phyloP scores from a whole-genome alignment of 1,140 invertebrate species.

The Drosophila albomicans region DNA sequence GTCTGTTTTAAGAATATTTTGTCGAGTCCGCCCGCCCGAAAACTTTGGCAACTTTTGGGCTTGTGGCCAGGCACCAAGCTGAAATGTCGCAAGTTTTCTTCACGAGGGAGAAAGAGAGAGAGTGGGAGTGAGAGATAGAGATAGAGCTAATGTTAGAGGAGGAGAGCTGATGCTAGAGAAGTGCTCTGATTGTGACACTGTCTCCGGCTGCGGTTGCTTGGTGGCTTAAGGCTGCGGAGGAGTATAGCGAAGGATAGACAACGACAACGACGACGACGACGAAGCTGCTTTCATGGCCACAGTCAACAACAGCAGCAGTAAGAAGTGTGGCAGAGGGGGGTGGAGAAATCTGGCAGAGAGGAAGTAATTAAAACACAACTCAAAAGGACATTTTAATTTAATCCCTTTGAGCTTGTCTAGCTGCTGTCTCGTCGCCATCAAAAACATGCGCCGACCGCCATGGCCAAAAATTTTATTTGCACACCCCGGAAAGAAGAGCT shows the following conservation, averaged over 20 bases:
- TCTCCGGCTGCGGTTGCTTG: constrained; percentile 38
- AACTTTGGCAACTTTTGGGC: constrained; percentile 48
- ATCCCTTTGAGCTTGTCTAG: constrained; percentile 82
- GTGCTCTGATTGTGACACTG: constrained; percentile 22
- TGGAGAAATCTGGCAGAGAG: constrained; percentile 36
- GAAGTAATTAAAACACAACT: constrained; percentile 83
- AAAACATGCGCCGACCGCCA: constrained; percentile 71
- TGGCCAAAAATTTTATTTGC: constrained; percentile 65
- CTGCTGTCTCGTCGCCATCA: constrained; percentile 81
- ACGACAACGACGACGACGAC: constrained; percentile 17
- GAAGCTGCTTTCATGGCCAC: too few species aligned
- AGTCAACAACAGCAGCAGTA: constrained; percentile 3
- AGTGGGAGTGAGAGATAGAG: too few species aligned
- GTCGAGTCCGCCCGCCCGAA: background rate
- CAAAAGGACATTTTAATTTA: constrained; percentile 83
- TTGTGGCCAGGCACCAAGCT: constrained; percentile 38
- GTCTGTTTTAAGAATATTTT: constrained; percentile 25
- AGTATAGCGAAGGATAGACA: too few species aligned
- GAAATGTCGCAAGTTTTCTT: constrained; percentile 35
- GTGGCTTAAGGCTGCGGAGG: background rate
- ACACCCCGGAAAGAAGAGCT: constrained; percentile 37
- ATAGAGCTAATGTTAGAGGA: too few species aligned
- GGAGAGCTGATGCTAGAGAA: background rate
- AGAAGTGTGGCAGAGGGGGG: constrained; percentile 11
- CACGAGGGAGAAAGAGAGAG: too few species aligned